Conservation (phyloP, 2,888 invertebrate species). For the Ryuthela nishihirai region DNA sequence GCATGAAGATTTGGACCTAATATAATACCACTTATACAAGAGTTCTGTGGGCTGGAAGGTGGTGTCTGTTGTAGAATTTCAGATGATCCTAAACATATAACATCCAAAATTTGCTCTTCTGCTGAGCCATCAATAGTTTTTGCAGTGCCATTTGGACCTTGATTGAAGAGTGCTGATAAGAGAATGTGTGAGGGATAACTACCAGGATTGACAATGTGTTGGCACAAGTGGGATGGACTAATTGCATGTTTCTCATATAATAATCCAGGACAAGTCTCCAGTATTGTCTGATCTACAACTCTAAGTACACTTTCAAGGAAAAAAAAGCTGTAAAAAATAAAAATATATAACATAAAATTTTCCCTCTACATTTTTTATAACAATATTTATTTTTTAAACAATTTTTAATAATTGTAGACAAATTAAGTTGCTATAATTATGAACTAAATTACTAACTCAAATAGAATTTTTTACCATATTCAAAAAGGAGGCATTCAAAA, state of each 20-base stretch:
- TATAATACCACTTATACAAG: conserved; percentile 8
- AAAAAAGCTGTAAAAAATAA: conserved; percentile 56
- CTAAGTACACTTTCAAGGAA: conserved; percentile 65
- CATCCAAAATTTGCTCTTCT: conserved; percentile 9
- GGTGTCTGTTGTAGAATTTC: background rate
- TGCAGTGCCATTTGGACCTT: conserved; percentile 12
- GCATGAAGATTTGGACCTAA: conserved; percentile 60
- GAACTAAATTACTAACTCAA: too few species aligned
- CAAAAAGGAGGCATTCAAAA: too few species aligned
- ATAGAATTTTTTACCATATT: too few species aligned
- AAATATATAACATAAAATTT: too few species aligned
- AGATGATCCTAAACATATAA: conserved; percentile 22
- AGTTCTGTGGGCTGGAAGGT: background rate
- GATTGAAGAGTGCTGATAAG: conserved; percentile 11
- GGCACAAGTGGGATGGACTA: conserved; percentile 59
- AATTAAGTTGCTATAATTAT: too few species aligned
- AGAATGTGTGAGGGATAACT: conserved; percentile 22
- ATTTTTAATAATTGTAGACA: too few species aligned
- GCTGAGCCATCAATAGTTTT: conserved; percentile 4
- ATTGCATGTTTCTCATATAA: conserved; percentile 63
- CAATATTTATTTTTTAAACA: too few species aligned
- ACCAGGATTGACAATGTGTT: conserved; percentile 46
- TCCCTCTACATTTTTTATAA: too few species aligned
- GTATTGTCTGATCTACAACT: conserved; percentile 61
- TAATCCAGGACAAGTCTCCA: conserved; percentile 65